These are phyloP conservation scores for Candoia aspera DNA, from an alignment of 2,113 vertebrate genomes.

Conservation along the genomic window DNA sequence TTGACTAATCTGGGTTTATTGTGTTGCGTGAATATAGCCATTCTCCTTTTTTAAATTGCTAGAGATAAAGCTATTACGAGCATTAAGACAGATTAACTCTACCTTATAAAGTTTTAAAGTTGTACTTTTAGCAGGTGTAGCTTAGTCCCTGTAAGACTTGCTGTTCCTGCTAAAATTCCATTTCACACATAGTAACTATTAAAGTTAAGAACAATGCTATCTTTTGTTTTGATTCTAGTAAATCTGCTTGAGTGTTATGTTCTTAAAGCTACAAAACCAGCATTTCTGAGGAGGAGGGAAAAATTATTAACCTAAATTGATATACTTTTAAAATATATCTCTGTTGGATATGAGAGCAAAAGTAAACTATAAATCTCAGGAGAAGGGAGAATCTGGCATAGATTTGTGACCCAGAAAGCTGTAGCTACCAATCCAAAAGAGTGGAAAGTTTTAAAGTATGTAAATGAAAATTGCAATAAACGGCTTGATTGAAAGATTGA, in stretches of 20 bases:
- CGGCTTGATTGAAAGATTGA: background rate
- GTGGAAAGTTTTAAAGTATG: background rate
- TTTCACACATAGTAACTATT: background rate
- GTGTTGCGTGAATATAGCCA: background rate
- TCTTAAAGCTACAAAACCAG: background rate
- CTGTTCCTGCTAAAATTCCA: background rate
- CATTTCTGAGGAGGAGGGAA: background rate
- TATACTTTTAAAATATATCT: background rate
- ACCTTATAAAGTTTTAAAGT: background rate
- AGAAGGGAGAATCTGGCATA: slow-evolving; percentile 4
- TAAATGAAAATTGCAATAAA: no score
- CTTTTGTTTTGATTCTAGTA: background rate
- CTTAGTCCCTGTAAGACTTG: background rate
- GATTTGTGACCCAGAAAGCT: slow-evolving; percentile 5
- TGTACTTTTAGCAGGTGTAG: background rate
- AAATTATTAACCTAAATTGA: slow-evolving; percentile 3
- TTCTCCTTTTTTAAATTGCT: background rate
- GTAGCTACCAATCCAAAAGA: background rate
- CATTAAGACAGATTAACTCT: background rate
- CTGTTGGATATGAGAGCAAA: background rate
- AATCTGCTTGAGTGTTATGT: background rate
- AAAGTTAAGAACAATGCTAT: background rate
- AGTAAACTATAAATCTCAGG: background rate
- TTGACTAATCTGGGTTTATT: background rate
- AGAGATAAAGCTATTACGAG: background rate